phyloP scores from a whole-genome alignment of 2,113 vertebrate genomes.

The Gopherus evgoodei region DNA sequence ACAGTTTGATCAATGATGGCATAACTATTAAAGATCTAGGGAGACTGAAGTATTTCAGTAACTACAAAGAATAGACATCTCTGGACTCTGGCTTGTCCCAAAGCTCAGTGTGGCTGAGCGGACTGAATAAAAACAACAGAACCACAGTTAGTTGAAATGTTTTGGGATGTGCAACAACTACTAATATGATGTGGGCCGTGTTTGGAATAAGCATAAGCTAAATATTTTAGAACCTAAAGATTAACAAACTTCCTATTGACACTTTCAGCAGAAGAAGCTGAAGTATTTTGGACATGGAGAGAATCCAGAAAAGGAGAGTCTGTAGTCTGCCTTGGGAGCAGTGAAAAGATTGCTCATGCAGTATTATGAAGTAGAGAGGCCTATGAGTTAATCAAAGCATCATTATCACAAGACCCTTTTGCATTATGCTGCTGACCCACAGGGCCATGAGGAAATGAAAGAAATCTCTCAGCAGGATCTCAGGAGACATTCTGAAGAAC shows the following conservation, averaged over 20 bases:
- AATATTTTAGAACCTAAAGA: neutral
- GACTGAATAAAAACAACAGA: neutral
- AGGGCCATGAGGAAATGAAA: neutral
- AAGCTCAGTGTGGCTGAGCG: neutral
- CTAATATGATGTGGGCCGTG: neutral
- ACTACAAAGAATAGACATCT: constrained; percentile 14
- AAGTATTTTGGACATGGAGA: neutral
- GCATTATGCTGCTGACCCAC: neutral
- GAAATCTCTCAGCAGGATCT: neutral
- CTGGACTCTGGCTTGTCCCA: constrained; percentile 12
- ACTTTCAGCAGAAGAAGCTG: neutral
- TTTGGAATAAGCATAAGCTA: neutral
- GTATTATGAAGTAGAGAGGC: neutral
- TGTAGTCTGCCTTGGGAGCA: neutral
- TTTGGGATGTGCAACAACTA: neutral
- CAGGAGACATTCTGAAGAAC: constrained; percentile 23
- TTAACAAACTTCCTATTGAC: neutral
- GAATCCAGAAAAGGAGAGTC: neutral
- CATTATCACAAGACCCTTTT: constrained; percentile 13
- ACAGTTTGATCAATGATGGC: constrained; percentile 64
- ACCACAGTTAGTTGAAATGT: neutral
- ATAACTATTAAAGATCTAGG: constrained; percentile 47
- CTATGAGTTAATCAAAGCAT: neutral
- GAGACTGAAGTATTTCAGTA: constrained; percentile 23
- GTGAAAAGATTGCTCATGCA: constrained; percentile 13